phyloP scores from a whole-genome alignment of 2,888 invertebrate genomes.

The Lamellibrachia satsuma region DNA sequence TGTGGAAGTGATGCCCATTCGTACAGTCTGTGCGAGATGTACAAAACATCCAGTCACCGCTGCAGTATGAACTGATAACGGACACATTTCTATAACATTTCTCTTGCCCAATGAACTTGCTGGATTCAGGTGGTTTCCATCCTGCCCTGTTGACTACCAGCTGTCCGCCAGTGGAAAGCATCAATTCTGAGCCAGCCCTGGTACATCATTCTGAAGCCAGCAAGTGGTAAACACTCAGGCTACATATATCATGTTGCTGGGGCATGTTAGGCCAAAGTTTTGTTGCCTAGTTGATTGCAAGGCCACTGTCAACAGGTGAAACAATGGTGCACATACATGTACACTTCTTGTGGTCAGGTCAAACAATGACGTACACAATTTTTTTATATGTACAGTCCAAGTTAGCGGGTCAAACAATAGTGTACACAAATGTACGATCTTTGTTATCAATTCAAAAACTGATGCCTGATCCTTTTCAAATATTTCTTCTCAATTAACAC shows the following conservation, averaged over 20 bases:
- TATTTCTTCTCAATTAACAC: too few relatives aligned
- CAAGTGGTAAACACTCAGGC: not conserved
- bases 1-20: slow-evolving; percentile 12
- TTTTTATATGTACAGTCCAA: too few relatives aligned
- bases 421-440: too few relatives aligned
- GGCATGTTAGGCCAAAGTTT: slow-evolving; percentile 12
- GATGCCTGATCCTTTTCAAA: too few relatives aligned
- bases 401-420: not conserved
- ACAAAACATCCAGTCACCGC: not conserved
- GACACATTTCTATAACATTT: not conserved
- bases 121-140: not conserved
- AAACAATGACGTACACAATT: not conserved
- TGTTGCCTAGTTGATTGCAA: not conserved
- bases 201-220: not conserved
- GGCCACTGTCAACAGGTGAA: not conserved
- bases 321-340: not conserved
- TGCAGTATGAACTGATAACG: not conserved
- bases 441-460: too few relatives aligned
- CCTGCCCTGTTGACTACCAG: not conserved
- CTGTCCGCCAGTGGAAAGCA: not conserved
- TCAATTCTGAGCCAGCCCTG: not conserved
- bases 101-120: not conserved
- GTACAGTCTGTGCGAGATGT: not conserved
- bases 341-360: not conserved
- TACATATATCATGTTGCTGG: not conserved